phyloP scores from a whole-genome alignment of 2,113 vertebrate genomes.

The Apaloderma vittatum region DNA sequence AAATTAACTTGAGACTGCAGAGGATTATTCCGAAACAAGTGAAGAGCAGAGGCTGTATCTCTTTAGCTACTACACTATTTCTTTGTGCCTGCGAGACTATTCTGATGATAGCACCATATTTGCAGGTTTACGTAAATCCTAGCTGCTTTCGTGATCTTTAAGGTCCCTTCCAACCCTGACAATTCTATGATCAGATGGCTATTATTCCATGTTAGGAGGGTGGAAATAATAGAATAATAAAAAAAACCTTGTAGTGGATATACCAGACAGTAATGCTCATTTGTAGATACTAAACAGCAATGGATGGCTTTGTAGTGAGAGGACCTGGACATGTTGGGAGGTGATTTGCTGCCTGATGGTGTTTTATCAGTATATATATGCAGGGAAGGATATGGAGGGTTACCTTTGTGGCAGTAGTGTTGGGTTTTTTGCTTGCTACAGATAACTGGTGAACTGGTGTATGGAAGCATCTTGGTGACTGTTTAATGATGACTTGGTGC shows the following conservation, averaged over 20 bases:
- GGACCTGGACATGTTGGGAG: background rate
- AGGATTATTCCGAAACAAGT: background rate
- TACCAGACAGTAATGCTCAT: background rate
- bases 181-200: background rate
- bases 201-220: background rate
- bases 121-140: background rate
- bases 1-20: constrained; percentile 5
- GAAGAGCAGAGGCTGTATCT: background rate
- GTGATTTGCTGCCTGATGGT: constrained; percentile 30
- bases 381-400: background rate
- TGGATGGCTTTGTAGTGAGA: constrained; percentile 1
- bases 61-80: background rate
- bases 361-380: background rate
- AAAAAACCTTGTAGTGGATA: background rate
- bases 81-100: background rate
- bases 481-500: constrained; percentile 71
- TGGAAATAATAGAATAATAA: background rate
- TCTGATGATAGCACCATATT: background rate
- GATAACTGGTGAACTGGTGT: constrained; percentile 57
- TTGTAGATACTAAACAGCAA: background rate
- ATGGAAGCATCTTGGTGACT: constrained; percentile 55
- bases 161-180: no score
- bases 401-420: constrained; percentile 7
- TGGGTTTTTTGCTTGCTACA: background rate
- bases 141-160: background rate